Evolutionary conservation across 2,888 invertebrate genomes (phyloP).

Genomic region (Scotopteryx bipunctaria): DNA sequence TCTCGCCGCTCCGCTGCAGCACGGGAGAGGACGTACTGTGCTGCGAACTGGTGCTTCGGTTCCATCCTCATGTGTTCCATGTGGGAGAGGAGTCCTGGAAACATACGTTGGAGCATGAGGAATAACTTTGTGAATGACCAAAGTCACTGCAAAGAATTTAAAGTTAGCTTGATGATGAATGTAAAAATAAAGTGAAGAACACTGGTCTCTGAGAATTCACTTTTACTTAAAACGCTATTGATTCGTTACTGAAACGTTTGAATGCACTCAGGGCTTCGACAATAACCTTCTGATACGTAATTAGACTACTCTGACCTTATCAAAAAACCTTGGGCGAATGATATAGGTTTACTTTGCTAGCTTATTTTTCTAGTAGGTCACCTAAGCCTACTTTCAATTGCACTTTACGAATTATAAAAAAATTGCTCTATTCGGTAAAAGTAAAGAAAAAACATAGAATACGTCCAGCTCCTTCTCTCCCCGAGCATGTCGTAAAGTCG

Average conservation of each 20-base stretch:
- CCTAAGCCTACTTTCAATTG: too few species aligned
- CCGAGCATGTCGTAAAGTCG: too few species aligned
- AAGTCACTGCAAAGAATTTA: not conserved
- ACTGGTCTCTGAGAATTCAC: not conserved
- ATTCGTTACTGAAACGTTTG: not conserved
- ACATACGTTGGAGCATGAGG: not conserved
- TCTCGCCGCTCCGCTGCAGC: conserved; percentile 96
- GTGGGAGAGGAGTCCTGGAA: conserved; percentile 93
- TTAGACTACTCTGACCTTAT: not conserved
- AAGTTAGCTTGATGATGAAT: not conserved
- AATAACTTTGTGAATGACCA: not conserved
- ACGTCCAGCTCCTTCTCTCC: too few species aligned
- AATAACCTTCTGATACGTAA: not conserved
- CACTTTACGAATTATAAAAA: not conserved
- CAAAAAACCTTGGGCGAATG: not conserved
- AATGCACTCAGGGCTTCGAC: not conserved
- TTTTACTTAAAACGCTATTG: not conserved
- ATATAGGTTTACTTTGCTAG: not conserved
- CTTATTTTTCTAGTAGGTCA: too few species aligned
- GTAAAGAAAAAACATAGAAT: too few species aligned
- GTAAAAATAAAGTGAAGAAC: not conserved
- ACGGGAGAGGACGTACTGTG: conserved; percentile 94
- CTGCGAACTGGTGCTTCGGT: conserved; percentile 97
- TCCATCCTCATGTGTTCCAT: conserved; percentile 99
- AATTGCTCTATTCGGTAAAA: too few species aligned